Base-by-base conservation (phyloP, 2,888 invertebrate genomes). In the Strigamia crassipes region DNA sequence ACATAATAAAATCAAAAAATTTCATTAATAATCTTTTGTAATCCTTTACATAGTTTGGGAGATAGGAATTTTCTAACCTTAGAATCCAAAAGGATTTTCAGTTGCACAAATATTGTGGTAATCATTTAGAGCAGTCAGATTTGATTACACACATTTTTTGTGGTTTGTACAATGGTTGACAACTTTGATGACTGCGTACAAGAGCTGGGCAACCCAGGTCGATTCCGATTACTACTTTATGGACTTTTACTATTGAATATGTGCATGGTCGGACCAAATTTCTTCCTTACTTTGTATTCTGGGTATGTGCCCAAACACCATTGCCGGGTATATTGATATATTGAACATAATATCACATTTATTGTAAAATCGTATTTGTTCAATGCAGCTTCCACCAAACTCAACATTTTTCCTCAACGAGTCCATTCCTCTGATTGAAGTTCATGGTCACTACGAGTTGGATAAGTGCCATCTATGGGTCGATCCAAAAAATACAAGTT, bases 201-300 rank as follows among this genome's bases (percentile, higher is more conserved):
- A 12, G 80, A 80, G 21, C 51, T 80, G 12, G 80, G 80, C 51
- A 80, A 80, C 51, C 80, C 80, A 27, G 80, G 80, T 12, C 10
- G 23, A 15, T 80, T 80, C 51, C 21, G 80, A 21, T 80, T 80
- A 46, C 23, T 80, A n/a, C 23, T 80, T n/a, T 80, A 42, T 51
- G 31, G 41, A 21, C 31, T 80, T 4, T 46, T 80, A n/a, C 13
- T 46, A 0, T 15, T 41, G 1, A 80, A 80, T 31, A 42, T 80
- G 31, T 51, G 41, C 13, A 23, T 46, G 10, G 51, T 80, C 6
- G 80, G 23, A 21, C 51, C 46, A 2, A 46, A 46, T 15, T 42
- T 41, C 46, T 31, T 51, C n/a, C 46, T 80, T n/a, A 80, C 31
- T 51, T 21, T 80, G 9, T 80, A 42, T 27, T 4, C 80, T 21